Evolutionary conservation across 2,113 vertebrate genomes (phyloP), one percentile per base, ranked within the genome.

Genomic region (Pionites leucogaster): DNA sequence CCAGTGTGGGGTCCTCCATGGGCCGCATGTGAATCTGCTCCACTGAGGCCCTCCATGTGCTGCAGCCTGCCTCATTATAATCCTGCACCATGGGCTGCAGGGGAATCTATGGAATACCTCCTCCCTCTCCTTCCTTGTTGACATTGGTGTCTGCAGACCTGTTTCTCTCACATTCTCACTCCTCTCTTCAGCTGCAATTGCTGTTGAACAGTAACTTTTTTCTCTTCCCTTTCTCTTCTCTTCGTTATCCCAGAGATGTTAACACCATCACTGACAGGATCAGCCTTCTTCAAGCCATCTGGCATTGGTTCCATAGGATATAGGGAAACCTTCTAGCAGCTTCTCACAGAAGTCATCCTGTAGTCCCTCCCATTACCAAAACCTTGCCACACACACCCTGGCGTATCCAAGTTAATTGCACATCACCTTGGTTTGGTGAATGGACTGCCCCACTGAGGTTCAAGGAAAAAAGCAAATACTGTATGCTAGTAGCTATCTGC

Each of bases 371-470:
- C 55, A 23, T 59, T n/a, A 23, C 55, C 55, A n/a, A 59, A 59
- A 23, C 20, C 20, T 59, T 59, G 33, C 55, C 20, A 23, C 33
- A 10, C 55, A n/a, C 20, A 2, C 33, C 20, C 20, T n/a, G 33
- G 33, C 72, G 13, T 28, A 24, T 4, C 13, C 9, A 2, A 82
- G 8, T 60, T 62, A 47, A 29, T 46, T 13, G 17, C 10, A 29
- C 0, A 0, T 12, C 2, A 2, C 1, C 33, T 59, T 86, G 9
- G 8, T 59, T 55, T 88, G 41, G 17, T 19, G 31, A 82, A 69
- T n/a, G 17, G 7, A 24, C 37, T 63, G 18, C 10, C 29, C 17
- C 41, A 13, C 17, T 20, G 12, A 33, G 9, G 2, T 15, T 90
- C 46, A 67, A 85, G 62, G 18, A 24, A 49, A 72, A 63, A 13